Evolutionary conservation across 1,140 invertebrate genomes (phyloP), one percentile per base, ranked within the genome.

Genomic region (Ericerus pela): DNA sequence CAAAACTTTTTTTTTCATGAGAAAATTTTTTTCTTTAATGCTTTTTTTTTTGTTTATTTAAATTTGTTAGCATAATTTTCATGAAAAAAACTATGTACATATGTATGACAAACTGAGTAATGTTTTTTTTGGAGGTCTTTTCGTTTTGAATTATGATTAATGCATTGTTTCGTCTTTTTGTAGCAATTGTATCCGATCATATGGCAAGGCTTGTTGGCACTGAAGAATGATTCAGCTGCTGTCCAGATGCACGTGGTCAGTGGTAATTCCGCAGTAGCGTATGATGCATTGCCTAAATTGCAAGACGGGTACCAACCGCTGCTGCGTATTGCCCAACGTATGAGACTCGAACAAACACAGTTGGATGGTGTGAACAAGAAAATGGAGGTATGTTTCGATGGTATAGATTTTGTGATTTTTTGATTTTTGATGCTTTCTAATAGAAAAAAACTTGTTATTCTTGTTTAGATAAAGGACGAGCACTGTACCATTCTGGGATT

Each of bases 181-280:
- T 24, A 27, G 31, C 76, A 88, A 77, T 79, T 85, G 27, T 93
- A 94, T 70, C 88, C 89, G 1, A 83, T 96, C 26, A 88, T 96
- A 81, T 98, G 94, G 94, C 89, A 95, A 74, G 94, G 94, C 1
- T 69, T 92, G 30, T 69, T 98, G 60, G 91, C 88, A 0, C 72
- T 98, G 29, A 98, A 98, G 70, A 96, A 92, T 69, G 93, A 97
- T 69, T 87, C 87, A 63, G 91, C 92, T 2, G 87, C 87, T 20
- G 94, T 97, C 10, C 92, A 97, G 72, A 96, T 98, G 92, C 92
- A 96, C 70, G 94, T 92, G 71, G 88, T 98, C 27, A 88, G 88
- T 62, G 95, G 95, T 14, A 96, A 90, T 76, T 82, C 82, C 1
- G 76, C 78, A 61, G 85, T 95, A 51, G 88, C 89, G 0, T 76